Evolutionary conservation across 2,797 vertebrate species (phyloP).

Genomic region (Peromyscus melanophrys): DNA sequence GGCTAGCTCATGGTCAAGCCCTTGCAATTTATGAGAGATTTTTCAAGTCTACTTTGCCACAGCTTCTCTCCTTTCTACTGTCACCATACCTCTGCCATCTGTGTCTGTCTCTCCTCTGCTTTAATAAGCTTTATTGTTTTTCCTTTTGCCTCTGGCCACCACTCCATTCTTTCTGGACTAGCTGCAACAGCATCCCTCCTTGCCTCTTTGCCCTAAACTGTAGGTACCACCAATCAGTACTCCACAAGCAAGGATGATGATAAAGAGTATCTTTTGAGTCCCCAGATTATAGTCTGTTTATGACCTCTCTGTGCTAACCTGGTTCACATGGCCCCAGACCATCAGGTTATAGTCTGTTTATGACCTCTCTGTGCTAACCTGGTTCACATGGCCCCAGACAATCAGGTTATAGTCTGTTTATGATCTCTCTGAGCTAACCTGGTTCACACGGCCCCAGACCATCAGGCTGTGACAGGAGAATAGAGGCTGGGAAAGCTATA

Average conservation of each 20-base stretch:
- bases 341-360: background rate
- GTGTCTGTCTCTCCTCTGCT: background rate
- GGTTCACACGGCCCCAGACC: background rate
- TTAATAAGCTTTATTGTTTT: background rate
- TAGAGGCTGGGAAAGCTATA: background rate
- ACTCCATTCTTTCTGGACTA: background rate
- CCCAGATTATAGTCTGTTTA: background rate
- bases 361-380: too few species aligned
- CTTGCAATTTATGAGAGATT: background rate
- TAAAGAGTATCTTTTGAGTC: background rate
- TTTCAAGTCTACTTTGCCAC: background rate
- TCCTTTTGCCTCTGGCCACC: background rate
- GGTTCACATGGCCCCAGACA: background rate
- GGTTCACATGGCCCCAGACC: background rate
- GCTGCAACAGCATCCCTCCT: background rate
- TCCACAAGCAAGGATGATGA: background rate
- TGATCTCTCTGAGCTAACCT: too few species aligned
- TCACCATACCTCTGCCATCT: background rate
- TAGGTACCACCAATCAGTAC: background rate
- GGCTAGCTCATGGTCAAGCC: background rate
- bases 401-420: background rate
- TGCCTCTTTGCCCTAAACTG: background rate
- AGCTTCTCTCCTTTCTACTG: background rate
- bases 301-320: too few species aligned
- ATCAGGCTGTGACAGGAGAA: background rate